A percentile compares a stretch with the other conserved stretches of the same genome.
phyloP scores from a whole-genome alignment of 1,140 invertebrate species.

The Zaprionus lachaisei region DNA sequence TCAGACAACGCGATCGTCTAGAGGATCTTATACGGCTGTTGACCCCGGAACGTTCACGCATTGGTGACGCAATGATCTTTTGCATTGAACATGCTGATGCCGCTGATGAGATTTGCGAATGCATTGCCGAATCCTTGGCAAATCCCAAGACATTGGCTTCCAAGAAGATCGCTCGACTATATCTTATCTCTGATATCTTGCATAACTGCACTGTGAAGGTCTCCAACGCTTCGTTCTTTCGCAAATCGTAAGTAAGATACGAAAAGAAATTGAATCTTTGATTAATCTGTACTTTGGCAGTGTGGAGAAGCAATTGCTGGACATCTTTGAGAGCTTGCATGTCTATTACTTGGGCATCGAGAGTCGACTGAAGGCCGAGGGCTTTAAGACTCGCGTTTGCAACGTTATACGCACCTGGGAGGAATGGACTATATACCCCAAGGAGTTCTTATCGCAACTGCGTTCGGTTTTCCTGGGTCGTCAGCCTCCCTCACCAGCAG shows the following conservation, averaged over 20 bases:
- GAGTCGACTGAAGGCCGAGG: constrained; percentile 96
- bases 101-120: constrained; percentile 97
- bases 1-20: constrained; percentile 94
- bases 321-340: constrained; percentile 94
- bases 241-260: constrained; percentile 90
- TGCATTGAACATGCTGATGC: constrained; percentile 99
- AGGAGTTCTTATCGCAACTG: constrained; percentile 95
- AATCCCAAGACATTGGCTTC: constrained; percentile 92
- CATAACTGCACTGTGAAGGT: constrained; percentile 99
- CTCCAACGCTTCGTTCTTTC: constrained; percentile 98
- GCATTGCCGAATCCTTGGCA: constrained; percentile 93
- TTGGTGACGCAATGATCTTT: constrained; percentile 99
- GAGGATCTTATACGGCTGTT: constrained; percentile 96
- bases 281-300: constrained; percentile 84
- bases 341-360: constrained; percentile 92
- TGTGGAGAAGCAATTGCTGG: constrained; percentile 93
- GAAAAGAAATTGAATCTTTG: too few relatives aligned
- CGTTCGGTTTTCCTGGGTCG: constrained; percentile 96
- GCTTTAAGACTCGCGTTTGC: constrained; percentile 98
- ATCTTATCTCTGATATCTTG: constrained; percentile 98
- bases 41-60: constrained; percentile 92
- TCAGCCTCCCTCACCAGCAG: constrained; percentile 40
- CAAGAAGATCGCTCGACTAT: constrained; percentile 97
- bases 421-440: constrained; percentile 98
- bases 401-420: constrained; percentile 98